phyloP scores from a whole-genome alignment of 2,888 invertebrate genomes.

The Falcaria lacertinaria region DNA sequence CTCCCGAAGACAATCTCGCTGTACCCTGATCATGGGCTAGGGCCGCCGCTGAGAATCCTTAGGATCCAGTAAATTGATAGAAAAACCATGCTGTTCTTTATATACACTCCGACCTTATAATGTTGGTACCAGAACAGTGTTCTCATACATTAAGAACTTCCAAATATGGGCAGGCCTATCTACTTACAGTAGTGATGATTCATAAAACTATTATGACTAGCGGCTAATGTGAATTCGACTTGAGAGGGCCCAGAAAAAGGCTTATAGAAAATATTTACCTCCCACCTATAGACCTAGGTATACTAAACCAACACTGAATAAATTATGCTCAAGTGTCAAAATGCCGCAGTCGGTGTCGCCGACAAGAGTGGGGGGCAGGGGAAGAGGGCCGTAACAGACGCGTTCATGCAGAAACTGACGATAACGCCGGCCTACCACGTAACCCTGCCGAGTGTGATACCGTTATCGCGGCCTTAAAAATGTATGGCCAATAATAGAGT shows the following conservation, averaged over 20 bases:
- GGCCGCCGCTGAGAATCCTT: no score
- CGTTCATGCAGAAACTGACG: conserved; percentile 79
- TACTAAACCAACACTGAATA: conserved; percentile 50
- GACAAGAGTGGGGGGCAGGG: conserved; percentile 21
- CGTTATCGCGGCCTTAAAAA: conserved; percentile 67
- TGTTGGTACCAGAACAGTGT: background rate
- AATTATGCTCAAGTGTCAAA: conserved; percentile 75
- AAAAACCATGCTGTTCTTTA: conserved; percentile 8
- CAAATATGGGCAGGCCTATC: no score
- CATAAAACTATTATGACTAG: no score
- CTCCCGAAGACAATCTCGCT: no score
- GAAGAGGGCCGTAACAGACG: conserved; percentile 60
- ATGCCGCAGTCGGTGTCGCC: conserved; percentile 57
- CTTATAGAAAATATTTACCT: background rate
- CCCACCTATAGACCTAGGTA: conserved; percentile 20
- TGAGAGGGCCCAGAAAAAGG: conserved; percentile 23
- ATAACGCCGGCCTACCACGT: conserved; percentile 77
- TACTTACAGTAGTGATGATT: no score
- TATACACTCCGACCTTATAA: conserved; percentile 5
- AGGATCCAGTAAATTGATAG: conserved; percentile 3
- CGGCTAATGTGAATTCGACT: no score
- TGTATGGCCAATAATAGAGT: conserved; percentile 70
- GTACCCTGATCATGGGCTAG: no score
- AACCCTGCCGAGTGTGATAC: conserved; percentile 62
- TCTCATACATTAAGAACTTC: no score